Evolutionary conservation across 2,797 vertebrate genomes (phyloP), one percentile per base, ranked within the genome.

Genomic region (Benthosema pterotum): DNA sequence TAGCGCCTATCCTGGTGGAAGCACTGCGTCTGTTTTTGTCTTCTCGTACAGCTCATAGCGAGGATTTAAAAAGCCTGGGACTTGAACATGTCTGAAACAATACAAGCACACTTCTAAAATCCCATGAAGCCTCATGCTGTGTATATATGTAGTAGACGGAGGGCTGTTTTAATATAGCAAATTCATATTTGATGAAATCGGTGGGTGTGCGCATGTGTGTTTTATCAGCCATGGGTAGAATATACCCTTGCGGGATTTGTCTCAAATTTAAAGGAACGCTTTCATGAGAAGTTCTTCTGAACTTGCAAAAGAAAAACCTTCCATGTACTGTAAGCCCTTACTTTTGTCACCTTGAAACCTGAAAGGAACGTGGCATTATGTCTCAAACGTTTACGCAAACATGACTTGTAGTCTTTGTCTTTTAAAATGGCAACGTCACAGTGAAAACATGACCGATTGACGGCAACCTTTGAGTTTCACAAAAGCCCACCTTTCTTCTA

Each of bases 101-200:
- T 81, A 64, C 65, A 83, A 73, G 32, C 79, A 71, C 16, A 5
- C 60, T 16, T 28, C 69, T 58, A 46, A 59, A 55, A 74, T 83
- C 72, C 64, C 67, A 63, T 55, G 57, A 78, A 78, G 67, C 60
- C 60, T 59, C n/a, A n/a, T n/a, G n/a, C n/a, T n/a, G n/a, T n/a
- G n/a, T n/a, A n/a, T n/a, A n/a, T n/a, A n/a, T n/a, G n/a, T n/a
- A n/a, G n/a, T n/a, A n/a, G n/a, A n/a, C n/a, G n/a, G n/a, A n/a
- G n/a, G n/a, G n/a, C n/a, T n/a, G n/a, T n/a, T n/a, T n/a, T n/a
- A 49, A 78, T 83, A 83, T 80, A 57, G 67, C 66, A 77, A 65
- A 74, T 84, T 68, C 78, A 88, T 88, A 83, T 89, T 90, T 88
- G 88, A 87, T 72, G 71, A 52, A 46, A 75, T 63, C 72, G 77